Percentiles rank a stretch among this genome's conserved stretches.
phyloP scores from a whole-genome alignment of 2,888 invertebrate genomes.

The Cheiracanthium punctorium region DNA sequence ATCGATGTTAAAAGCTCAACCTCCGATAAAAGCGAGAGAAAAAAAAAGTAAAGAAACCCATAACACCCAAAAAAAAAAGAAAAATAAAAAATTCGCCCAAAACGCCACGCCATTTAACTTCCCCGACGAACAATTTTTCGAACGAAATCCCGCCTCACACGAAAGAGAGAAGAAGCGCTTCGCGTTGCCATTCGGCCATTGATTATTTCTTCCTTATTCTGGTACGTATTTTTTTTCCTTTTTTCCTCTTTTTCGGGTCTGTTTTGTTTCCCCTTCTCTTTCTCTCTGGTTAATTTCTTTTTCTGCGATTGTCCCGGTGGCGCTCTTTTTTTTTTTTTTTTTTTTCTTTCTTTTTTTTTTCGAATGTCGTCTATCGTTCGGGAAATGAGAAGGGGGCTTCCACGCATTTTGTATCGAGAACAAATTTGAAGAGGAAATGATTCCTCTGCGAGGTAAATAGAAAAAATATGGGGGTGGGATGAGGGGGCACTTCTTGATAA shows the following conservation, averaged over 20 bases:
- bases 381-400: slow-evolving; percentile 14
- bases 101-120: slow-evolving; percentile 64
- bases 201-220: slow-evolving; percentile 61
- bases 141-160: slow-evolving; percentile 52
- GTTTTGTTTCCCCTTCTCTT: background rate
- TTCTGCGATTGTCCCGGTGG: background rate
- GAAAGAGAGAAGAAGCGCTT: slow-evolving; percentile 20
- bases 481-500: too few species aligned
- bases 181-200: slow-evolving; percentile 38
- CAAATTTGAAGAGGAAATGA: slow-evolving; percentile 60
- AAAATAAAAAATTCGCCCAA: slow-evolving; percentile 13
- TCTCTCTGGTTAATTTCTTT: slow-evolving; percentile 18
- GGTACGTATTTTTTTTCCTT: slow-evolving; percentile 6
- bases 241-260: slow-evolving; percentile 7
- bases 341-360: too few species aligned
- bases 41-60: background rate
- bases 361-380: slow-evolving; percentile 9
- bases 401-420: slow-evolving; percentile 38
- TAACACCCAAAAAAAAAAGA: background rate
- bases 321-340: too few species aligned
- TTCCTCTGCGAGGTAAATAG: slow-evolving; percentile 20
- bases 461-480: background rate
- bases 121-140: slow-evolving; percentile 58
- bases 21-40: slow-evolving; percentile 38
- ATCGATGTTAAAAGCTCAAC: slow-evolving; percentile 66